Base-by-base conservation (phyloP, 92 coral and sea anemone species). In the Virgularia gustaviana region DNA sequence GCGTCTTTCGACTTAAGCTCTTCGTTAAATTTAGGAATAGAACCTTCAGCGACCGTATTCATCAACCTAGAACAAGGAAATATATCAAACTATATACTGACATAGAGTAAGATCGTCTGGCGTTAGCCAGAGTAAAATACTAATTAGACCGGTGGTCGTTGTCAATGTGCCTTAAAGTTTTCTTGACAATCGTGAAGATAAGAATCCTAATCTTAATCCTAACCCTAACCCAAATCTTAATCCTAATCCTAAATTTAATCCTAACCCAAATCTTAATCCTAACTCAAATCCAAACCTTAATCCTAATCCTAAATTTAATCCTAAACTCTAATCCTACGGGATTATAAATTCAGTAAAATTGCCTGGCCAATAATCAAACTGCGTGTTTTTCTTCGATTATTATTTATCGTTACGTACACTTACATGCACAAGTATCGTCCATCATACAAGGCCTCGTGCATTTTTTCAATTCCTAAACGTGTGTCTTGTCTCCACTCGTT, bases 401-500 rank as follows among this genome's bases (percentile, higher is more conserved):
- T 4, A 55, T 35, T 15, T 15, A 16, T 6, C 8, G 2, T 7
- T n/a, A n/a, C n/a, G n/a, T n/a, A n/a, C n/a, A 68, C 75, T 68
- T 32, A 68, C 75, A 68, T 68, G 75, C 75, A 68, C 35, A 68
- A 51, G 55, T 68, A 68, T 68, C 75, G 75, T 16, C 75, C 75
- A 68, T 68, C 75, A 2, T 59, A 31, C 61, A 68, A 19, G 35
- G 75, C 75, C n/a, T 15, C 4, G 19, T 61, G 51, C 75, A 68
- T 47, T 32, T 47, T 61, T 47, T 49, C 71, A 59, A 9, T 88
- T 85, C 36, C 54, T 56, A 1, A 86, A 82, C 25, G 42, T 10
- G 61, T 75, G 70, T 18, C 85, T 88, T 68, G 51, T 68, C 75
- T 68, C 75, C 75, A 68, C 9, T 49, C 45, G 15, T 68, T 68